Conservation (phyloP, 2,888 invertebrate species). For the Galeruca laticollis region DNA sequence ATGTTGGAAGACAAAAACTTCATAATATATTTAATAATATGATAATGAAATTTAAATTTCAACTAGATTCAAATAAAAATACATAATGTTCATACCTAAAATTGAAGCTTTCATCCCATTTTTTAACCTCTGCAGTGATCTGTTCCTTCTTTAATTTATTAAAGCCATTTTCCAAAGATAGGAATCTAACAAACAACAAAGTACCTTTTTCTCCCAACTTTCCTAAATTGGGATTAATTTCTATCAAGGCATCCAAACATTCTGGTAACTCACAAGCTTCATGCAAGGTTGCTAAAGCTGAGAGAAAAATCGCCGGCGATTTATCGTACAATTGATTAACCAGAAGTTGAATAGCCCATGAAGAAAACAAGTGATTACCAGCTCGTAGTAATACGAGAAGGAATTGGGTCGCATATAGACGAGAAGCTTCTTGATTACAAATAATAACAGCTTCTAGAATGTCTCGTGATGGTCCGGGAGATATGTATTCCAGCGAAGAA, state of each 20-base stretch:
- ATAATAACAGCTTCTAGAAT: conserved; percentile 68
- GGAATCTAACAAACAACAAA: conserved; percentile 80
- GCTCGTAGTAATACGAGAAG: conserved; percentile 87
- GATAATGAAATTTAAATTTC: conserved; percentile 65
- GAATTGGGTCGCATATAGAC: conserved; percentile 93
- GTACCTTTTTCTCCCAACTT: conserved; percentile 80
- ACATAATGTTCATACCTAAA: conserved; percentile 73
- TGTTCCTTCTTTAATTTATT: conserved; percentile 70
- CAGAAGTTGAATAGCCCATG: conserved; percentile 89
- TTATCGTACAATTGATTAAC: conserved; percentile 88
- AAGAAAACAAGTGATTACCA: conserved; percentile 78
- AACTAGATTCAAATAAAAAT: neutral
- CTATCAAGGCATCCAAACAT: conserved; percentile 80
- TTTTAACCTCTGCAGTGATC: conserved; percentile 79
- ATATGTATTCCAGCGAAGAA: conserved; percentile 89
- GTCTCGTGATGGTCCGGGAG: conserved; percentile 76
- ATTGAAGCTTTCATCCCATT: conserved; percentile 82
- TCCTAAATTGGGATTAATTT: conserved; percentile 77
- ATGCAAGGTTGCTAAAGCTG: conserved; percentile 86
- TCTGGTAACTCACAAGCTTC: conserved; percentile 94
- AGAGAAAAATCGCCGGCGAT: conserved; percentile 78
- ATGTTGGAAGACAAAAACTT: no score
- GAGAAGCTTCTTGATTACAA: conserved; percentile 72
- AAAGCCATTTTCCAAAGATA: conserved; percentile 80
- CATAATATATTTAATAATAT: no score